Percentiles rank a stretch among this genome's conserved stretches.
Evolutionary conservation across 2,888 invertebrate genomes (phyloP).

Genomic region (Drosophila borborema): DNA sequence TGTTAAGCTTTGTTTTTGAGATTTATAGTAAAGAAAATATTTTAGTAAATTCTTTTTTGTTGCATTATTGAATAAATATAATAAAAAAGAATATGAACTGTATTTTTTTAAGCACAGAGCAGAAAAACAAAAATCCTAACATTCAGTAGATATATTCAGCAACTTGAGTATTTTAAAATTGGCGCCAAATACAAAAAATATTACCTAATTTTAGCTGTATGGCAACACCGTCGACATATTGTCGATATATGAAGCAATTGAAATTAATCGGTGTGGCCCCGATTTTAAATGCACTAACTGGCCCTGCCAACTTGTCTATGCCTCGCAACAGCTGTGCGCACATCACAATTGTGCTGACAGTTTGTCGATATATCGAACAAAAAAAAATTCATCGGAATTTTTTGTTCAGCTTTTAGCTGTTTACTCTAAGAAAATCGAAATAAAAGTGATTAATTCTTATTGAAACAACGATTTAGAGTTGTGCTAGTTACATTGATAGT

Average conservation of each 20-base stretch:
- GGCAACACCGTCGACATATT: constrained; percentile 15
- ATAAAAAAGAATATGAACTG: background rate
- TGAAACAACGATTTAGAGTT: background rate
- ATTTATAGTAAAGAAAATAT: constrained; percentile 34
- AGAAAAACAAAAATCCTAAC: background rate
- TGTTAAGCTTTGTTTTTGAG: constrained; percentile 48
- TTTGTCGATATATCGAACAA: constrained; percentile 31
- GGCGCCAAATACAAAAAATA: background rate
- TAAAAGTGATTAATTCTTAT: constrained; percentile 9
- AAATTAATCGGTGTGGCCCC: background rate
- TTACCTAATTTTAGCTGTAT: background rate
- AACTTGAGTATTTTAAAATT: background rate
- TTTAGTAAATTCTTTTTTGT: constrained; percentile 43
- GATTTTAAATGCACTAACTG: too few relatives aligned
- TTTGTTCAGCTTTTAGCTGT: constrained; percentile 35
- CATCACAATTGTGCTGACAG: constrained; percentile 31
- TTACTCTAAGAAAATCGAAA: constrained; percentile 34
- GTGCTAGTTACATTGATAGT: background rate
- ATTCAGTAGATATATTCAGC: background rate
- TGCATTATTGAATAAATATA: constrained; percentile 50
- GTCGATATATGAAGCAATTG: background rate
- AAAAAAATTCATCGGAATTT: constrained; percentile 46
- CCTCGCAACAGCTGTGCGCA: constrained; percentile 35
- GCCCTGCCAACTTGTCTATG: constrained; percentile 31
- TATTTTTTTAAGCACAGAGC: background rate